Percentiles rank a stretch among this genome's conserved stretches.
phyloP scores from a whole-genome alignment of 2,888 invertebrate species.

The Ectemnius lituratus region DNA sequence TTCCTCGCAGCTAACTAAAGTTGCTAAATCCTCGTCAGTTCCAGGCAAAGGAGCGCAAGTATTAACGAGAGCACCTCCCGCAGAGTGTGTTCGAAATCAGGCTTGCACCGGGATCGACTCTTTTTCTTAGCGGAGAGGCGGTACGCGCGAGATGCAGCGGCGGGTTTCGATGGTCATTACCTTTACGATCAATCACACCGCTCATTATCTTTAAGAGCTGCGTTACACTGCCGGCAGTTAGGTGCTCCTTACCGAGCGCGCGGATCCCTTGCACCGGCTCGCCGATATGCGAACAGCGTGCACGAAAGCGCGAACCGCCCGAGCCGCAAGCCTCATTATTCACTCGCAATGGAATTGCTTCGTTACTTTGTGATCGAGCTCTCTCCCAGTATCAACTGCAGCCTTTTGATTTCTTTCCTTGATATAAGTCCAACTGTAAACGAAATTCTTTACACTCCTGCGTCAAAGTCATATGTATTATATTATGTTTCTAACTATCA shows the following conservation, averaged over 20 bases:
- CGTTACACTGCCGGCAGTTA: constrained; percentile 60
- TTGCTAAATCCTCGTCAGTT: not conserved
- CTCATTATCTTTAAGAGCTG: constrained; percentile 72
- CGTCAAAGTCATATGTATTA: no score
- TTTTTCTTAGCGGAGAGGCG: constrained; percentile 22
- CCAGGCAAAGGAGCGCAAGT: not conserved
- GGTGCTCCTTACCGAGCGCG: constrained; percentile 59
- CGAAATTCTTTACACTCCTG: not conserved
- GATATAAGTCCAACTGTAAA: no score
- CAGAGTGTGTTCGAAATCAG: constrained; percentile 60
- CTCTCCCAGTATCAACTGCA: not conserved
- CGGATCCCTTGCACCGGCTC: constrained; percentile 51
- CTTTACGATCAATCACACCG: constrained; percentile 75
- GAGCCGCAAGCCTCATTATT: constrained; percentile 32
- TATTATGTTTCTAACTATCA: no score
- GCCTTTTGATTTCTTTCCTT: no score
- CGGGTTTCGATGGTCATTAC: constrained; percentile 71
- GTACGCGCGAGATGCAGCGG: constrained; percentile 15
- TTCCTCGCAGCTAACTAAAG: not conserved
- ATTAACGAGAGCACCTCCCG: constrained; percentile 54
- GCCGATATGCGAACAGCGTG: constrained; percentile 8
- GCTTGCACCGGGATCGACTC: constrained; percentile 19
- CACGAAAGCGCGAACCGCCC: constrained; percentile 30
- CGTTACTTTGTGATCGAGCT: constrained; percentile 50
- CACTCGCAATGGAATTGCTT: constrained; percentile 35